phyloP scores from a whole-genome alignment of 2,797 vertebrate genomes.

The Notamacropus eugenii region DNA sequence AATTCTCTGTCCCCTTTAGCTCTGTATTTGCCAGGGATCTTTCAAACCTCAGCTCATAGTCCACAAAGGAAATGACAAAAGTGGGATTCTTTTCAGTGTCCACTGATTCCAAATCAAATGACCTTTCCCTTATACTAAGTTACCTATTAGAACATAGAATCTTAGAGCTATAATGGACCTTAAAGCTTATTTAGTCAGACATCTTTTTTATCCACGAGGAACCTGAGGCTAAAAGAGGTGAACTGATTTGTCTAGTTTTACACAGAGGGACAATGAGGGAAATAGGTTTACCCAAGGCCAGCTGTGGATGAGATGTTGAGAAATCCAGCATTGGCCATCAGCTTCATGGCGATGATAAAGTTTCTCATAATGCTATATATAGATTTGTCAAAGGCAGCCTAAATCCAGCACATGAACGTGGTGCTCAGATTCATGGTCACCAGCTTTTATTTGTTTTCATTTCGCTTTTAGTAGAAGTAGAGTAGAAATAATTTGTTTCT shows the following conservation, averaged over 20 bases:
- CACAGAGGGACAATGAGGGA: background rate
- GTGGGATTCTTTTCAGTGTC: background rate
- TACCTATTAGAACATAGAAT: background rate
- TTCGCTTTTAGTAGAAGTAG: background rate
- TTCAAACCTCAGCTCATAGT: background rate
- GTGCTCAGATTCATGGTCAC: background rate
- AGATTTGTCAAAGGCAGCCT: background rate
- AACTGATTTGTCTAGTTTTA: background rate
- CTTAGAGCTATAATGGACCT: background rate
- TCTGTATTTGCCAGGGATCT: background rate
- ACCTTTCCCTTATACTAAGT: background rate
- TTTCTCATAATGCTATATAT: background rate
- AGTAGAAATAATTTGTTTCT: background rate
- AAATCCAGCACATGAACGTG: background rate
- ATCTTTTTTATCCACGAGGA: background rate
- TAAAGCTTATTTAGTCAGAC: background rate
- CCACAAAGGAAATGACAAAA: background rate
- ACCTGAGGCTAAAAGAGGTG: background rate
- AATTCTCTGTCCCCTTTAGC: background rate
- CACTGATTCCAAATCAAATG: background rate
- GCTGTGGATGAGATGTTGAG: background rate
- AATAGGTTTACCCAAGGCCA: background rate
- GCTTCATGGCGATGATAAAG: background rate
- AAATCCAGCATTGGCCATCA: background rate
- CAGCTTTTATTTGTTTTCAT: background rate